Conservation (phyloP, 1,140 invertebrate genomes). For the Venturia canescens region DNA sequence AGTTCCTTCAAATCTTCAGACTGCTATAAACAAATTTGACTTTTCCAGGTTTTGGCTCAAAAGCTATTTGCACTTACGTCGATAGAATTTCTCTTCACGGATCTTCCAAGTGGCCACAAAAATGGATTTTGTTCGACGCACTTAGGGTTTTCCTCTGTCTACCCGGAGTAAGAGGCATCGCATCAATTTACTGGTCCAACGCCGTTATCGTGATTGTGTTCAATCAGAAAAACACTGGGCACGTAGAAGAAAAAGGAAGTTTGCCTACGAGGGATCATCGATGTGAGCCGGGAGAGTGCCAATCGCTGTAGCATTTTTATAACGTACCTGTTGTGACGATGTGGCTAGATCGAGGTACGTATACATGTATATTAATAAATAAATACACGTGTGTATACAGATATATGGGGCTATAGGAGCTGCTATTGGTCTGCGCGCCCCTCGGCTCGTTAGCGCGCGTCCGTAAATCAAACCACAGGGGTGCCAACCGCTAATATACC, state of each 20-base stretch:
- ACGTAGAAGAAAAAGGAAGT: neutral
- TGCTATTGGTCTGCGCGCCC: neutral
- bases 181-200: neutral
- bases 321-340: constrained; percentile 26
- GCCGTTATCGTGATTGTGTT: neutral
- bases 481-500: constrained; percentile 73
- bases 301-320: constrained; percentile 19
- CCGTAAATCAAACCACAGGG: constrained; percentile 75
- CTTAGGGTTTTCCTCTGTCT: too few species aligned
- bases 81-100: too few species aligned
- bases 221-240: neutral
- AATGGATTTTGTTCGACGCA: too few species aligned
- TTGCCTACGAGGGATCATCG: neutral
- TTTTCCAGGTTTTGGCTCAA: too few species aligned
- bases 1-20: too few species aligned
- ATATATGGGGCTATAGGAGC: neutral
- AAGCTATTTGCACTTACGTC: too few species aligned
- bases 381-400: constrained; percentile 1
- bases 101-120: too few species aligned
- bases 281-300: neutral
- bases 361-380: constrained; percentile 26
- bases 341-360: neutral
- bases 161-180: neutral
- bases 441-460: constrained; percentile 71
- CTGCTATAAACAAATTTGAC: too few species aligned